Percentiles rank a stretch among this genome's conserved stretches.
phyloP scores from a whole-genome alignment of 2,797 vertebrate genomes.

The Typhlichthys subterraneus region DNA sequence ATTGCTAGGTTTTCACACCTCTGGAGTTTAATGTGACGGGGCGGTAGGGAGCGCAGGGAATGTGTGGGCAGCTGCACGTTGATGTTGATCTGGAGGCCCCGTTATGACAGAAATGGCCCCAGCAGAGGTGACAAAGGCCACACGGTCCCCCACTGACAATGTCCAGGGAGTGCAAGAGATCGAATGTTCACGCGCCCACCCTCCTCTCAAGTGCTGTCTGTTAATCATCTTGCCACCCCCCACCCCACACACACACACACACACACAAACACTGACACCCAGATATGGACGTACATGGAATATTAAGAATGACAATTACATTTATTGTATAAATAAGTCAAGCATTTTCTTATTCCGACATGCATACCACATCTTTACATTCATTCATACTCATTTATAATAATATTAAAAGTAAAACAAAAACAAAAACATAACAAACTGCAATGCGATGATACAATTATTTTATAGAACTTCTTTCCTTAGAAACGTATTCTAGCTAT shows the following conservation, averaged over 20 bases:
- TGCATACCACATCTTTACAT: slow-evolving; percentile 56
- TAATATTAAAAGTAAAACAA: not conserved
- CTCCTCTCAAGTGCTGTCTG: not conserved
- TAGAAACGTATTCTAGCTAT: too few relatives aligned
- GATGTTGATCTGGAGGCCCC: slow-evolving; percentile 49
- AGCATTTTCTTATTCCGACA: slow-evolving; percentile 12
- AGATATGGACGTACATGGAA: not conserved
- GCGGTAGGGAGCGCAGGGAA: slow-evolving; percentile 50
- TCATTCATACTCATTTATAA: slow-evolving; percentile 24
- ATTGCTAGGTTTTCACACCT: slow-evolving; percentile 52
- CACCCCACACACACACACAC: not conserved
- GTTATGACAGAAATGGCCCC: slow-evolving; percentile 18
- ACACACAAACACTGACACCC: not conserved
- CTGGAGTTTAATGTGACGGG: slow-evolving; percentile 22
- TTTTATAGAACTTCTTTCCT: not conserved
- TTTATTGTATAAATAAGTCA: slow-evolving; percentile 64
- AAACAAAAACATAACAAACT: slow-evolving; percentile 10
- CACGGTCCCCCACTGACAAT: slow-evolving; percentile 20
- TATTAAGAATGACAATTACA: slow-evolving; percentile 11
- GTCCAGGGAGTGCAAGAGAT: slow-evolving; percentile 7
- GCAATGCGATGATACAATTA: not conserved
- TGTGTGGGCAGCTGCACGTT: slow-evolving; percentile 73
- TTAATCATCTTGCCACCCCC: not conserved
- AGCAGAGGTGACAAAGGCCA: slow-evolving; percentile 53
- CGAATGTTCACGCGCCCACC: slow-evolving; percentile 17